Base-by-base conservation (phyloP, 2,888 invertebrate species). In the Sturmia bella region DNA sequence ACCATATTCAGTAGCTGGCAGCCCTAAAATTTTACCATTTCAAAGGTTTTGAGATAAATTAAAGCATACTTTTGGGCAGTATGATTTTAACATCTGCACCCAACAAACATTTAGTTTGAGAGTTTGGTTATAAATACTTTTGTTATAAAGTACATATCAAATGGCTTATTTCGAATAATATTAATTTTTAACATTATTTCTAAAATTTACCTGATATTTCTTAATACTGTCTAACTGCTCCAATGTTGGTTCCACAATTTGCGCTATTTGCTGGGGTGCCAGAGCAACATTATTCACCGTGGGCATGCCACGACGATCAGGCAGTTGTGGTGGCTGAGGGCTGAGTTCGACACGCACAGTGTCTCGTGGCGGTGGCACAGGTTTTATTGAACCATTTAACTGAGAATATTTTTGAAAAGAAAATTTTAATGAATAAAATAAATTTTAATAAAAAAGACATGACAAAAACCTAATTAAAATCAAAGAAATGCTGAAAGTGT, bases 161-260 rank as follows among this genome's bases (percentile, higher is more conserved):
- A n/a, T n/a, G n/a, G n/a, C n/a, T n/a, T n/a, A n/a, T n/a, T n/a
- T n/a, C n/a, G n/a, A n/a, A n/a, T n/a, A n/a, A n/a, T n/a, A n/a
- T n/a, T n/a, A n/a, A 3, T 32, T 32, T 32, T 32, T 7, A 7
- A 32, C 5, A 32, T 32, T 9, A 32, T 32, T 32, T 32, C 7
- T n/a, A 0, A 12, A 19, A 86, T 93, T 92, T 86, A 97, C 97
- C 95, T 97, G 97, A 91, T 97, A 98, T 90, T 97, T 97, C 88
- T 95, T 95, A 90, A 98, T 97, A 91, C 96, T 96, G 89, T 97
- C 96, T 91, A 97, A 92, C 91, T 98, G 97, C 87, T 98, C 97
- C 88, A 95, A 93, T 83, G 96, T 96, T 85, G 96, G 95, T 86
- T 94, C 93, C 69, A 92, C 91, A 83, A 91, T 88, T 86, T 91